Evolutionary conservation across 2,113 vertebrate genomes (phyloP).

Genomic region (Salvator merianae): DNA sequence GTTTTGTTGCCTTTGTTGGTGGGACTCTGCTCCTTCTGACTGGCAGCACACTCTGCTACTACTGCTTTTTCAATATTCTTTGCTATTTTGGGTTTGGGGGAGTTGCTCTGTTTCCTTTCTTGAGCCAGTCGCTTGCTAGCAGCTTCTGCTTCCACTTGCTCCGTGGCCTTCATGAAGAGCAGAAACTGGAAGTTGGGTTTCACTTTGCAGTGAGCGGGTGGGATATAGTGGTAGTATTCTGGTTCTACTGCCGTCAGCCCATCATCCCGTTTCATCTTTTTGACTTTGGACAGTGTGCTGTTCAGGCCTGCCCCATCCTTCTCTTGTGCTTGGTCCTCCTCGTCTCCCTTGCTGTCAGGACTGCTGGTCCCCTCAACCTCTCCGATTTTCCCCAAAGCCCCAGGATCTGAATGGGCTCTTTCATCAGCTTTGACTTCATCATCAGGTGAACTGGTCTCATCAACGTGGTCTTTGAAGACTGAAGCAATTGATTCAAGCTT

Average conservation of each 20-base stretch:
- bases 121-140: slow-evolving; percentile 50
- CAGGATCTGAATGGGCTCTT: slow-evolving; percentile 67
- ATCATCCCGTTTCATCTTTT: slow-evolving; percentile 95
- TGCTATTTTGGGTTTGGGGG: slow-evolving; percentile 73
- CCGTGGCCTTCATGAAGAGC: slow-evolving; percentile 95
- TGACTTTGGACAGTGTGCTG: slow-evolving; percentile 92
- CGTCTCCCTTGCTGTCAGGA: slow-evolving; percentile 69
- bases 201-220: slow-evolving; percentile 95
- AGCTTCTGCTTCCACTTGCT: slow-evolving; percentile 82
- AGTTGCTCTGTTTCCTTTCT: slow-evolving; percentile 70
- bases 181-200: slow-evolving; percentile 98
- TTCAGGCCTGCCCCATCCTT: slow-evolving; percentile 86
- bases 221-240: slow-evolving; percentile 97
- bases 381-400: slow-evolving; percentile 67
- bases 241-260: slow-evolving; percentile 85
- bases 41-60: slow-evolving; percentile 29
- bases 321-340: slow-evolving; percentile 73
- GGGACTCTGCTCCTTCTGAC: slow-evolving; percentile 68
- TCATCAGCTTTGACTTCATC: slow-evolving; percentile 84
- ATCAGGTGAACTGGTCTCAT: slow-evolving; percentile 83
- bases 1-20: slow-evolving; percentile 56
- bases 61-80: slow-evolving; percentile 65
- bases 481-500: slow-evolving; percentile 95
- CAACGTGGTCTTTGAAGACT: slow-evolving; percentile 90
- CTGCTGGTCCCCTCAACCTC: slow-evolving; percentile 75